These are phyloP conservation scores for Thymelicus lineola DNA, from an alignment of 2,888 invertebrate genomes.

Conservation along the genomic window DNA sequence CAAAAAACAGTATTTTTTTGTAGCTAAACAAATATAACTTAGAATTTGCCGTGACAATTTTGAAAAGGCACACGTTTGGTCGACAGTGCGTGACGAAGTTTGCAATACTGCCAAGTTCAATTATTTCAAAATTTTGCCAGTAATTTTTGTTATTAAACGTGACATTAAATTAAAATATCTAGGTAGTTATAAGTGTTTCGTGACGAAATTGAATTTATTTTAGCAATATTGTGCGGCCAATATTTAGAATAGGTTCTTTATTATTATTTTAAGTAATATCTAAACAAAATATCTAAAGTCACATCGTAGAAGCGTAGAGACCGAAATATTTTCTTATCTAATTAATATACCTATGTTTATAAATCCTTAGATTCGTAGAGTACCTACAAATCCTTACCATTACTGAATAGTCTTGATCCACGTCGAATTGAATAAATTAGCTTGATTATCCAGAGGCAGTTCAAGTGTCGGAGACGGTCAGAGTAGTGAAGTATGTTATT, in stretches of 20 bases:
- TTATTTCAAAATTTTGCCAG: slow-evolving; percentile 25
- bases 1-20: slow-evolving; percentile 31
- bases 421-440: slow-evolving; percentile 22
- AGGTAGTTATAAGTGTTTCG: slow-evolving; percentile 37
- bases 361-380: too few species aligned
- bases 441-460: background rate
- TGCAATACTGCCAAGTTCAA: slow-evolving; percentile 12
- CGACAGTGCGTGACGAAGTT: slow-evolving; percentile 11
- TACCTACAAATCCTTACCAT: background rate
- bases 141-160: slow-evolving; percentile 34
- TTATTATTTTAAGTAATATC: too few species aligned
- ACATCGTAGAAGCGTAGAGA: too few species aligned
- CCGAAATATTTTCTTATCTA: too few species aligned
- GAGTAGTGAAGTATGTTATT: slow-evolving; percentile 59
- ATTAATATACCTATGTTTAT: too few species aligned
- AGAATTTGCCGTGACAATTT: slow-evolving; percentile 26
- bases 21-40: slow-evolving; percentile 27
- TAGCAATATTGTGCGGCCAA: too few species aligned
- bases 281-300: too few species aligned
- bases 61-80: slow-evolving; percentile 33
- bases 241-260: too few species aligned
- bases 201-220: background rate
- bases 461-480: slow-evolving; percentile 12
- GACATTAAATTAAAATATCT: slow-evolving; percentile 27
- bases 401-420: background rate